Percentiles rank a stretch among this genome's conserved stretches.
These are phyloP conservation scores for Ormyrus thymus DNA, from an alignment of 2,888 invertebrate species.

Conservation along the genomic window DNA sequence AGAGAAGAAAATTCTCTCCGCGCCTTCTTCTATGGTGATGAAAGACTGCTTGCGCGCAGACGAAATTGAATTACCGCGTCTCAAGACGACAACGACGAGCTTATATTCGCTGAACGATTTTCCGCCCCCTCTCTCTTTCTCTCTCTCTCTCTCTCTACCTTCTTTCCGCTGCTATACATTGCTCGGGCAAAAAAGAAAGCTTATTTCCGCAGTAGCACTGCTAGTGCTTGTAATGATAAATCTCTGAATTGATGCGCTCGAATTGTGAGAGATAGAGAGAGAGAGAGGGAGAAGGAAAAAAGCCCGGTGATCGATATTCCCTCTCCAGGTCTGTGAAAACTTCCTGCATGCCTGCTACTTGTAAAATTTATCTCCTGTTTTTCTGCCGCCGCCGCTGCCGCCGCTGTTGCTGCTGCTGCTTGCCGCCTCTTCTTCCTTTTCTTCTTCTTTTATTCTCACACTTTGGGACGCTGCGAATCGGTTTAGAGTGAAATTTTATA, in stretches of 20 bases:
- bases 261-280: background rate
- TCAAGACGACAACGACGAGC: background rate
- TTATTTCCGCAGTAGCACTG: slow-evolving; percentile 26
- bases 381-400: background rate
- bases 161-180: background rate
- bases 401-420: slow-evolving; percentile 8
- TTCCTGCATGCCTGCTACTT: background rate
- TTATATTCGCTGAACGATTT: slow-evolving; percentile 38
- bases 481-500: background rate
- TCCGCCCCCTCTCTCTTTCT: background rate
- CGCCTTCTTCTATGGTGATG: slow-evolving; percentile 21
- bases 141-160: background rate
- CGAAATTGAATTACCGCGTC: slow-evolving; percentile 45
- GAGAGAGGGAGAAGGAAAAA: background rate
- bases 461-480: no score
- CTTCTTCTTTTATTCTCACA: background rate
- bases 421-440: background rate
- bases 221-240: slow-evolving; percentile 21
- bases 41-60: slow-evolving; percentile 26
- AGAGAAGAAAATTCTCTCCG: background rate
- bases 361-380: slow-evolving; percentile 20
- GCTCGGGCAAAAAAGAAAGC: slow-evolving; percentile 24
- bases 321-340: background rate
- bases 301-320: slow-evolving; percentile 19
- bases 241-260: slow-evolving; percentile 33